Evolutionary conservation across 2,888 invertebrate species (phyloP), one percentile per base, ranked within the genome.

Genomic region (Leptopilina syphax): DNA sequence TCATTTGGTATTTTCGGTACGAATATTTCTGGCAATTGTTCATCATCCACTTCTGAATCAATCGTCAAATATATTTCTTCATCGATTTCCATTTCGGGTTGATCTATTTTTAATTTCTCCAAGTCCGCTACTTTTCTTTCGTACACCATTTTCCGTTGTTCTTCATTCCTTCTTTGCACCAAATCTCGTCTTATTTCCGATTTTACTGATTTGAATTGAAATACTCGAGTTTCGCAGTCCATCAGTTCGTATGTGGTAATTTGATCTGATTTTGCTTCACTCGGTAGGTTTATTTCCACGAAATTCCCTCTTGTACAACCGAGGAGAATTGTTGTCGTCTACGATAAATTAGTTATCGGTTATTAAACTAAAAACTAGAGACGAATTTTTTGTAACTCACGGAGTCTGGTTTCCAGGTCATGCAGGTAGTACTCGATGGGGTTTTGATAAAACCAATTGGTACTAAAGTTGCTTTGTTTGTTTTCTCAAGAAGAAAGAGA

Each of bases 381-480:
- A 44, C 79, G 12, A 54, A 78, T 73, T 54, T 77, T 4, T n/a
- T 44, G 13, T 13, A 77, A 84, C 88, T 87, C 90, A 95, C 94
- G 85, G 92, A 88, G 12, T 90, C 85, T 1, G 94, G 94, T 87
- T 95, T 94, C 96, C 96, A 97, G 12, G 94, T 93, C 87, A 96
- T 93, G 86, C 93, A 95, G 2, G 94, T 94, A 0, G 95, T 94
- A 68, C 93, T 92, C 67, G 95, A 95, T 0, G 94, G 94, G 0
- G 95, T 93, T 77, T 93, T 92, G 13, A 96, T 92, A 84, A 94
- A 96, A 0, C 96, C 96, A 65, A 96, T 93, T 24, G 96, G 95
- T 8, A 93, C 86, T 73, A 97, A 85, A 77, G 93, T 93, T 0
- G 93, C 93, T 27, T 92, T 91, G 12, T 90, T 89, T 0, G 85